These are phyloP conservation scores for Edolisoma coerulescens DNA, from an alignment of 2,113 vertebrate genomes.

Conservation along the genomic window DNA sequence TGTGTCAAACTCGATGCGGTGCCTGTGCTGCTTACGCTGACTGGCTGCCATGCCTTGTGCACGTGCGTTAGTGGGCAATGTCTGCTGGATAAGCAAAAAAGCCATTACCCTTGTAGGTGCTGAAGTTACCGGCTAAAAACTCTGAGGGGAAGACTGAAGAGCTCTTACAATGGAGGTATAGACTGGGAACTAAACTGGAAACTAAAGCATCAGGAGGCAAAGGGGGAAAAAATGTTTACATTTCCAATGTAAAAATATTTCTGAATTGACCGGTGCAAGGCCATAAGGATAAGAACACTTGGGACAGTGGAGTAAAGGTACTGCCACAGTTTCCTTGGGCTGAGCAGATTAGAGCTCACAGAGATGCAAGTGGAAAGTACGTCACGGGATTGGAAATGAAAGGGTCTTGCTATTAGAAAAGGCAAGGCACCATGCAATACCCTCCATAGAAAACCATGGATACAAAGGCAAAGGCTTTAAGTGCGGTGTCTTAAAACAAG, in stretches of 20 bases:
- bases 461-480: not conserved
- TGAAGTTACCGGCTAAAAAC: not conserved
- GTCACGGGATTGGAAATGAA: not conserved
- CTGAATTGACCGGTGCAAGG: not conserved
- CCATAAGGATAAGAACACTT: not conserved
- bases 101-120: not conserved
- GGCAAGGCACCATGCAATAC: not conserved
- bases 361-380: not conserved
- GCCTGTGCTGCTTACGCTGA: not conserved
- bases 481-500: not conserved
- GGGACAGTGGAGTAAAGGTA: not conserved
- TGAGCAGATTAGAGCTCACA: not conserved
- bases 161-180: not conserved
- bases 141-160: not conserved
- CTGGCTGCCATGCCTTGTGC: not conserved
- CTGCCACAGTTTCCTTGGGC: not conserved
- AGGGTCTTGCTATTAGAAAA: not conserved
- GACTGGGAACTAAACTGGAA: not conserved
- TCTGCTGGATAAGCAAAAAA: not conserved
- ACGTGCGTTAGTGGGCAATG: no score
- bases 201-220: not conserved
- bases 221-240: not conserved
- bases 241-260: not conserved
- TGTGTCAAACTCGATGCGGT: fast-evolving
- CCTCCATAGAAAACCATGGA: not conserved